Evolutionary conservation across 2,888 invertebrate genomes (phyloP).

Genomic region (Alentia gelatinosa): DNA sequence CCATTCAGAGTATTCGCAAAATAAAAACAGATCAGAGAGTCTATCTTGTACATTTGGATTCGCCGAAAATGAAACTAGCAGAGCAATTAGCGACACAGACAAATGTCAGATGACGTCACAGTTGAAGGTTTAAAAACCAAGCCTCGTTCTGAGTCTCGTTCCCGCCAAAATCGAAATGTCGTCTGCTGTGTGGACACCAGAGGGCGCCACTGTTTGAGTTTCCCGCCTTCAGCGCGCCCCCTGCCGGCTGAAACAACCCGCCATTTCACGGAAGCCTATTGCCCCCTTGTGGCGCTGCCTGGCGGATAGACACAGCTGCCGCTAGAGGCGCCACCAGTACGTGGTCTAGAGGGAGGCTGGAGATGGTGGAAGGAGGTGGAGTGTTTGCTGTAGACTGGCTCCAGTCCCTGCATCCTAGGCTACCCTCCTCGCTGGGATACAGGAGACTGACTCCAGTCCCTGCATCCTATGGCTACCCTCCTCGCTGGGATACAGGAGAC

Average conservation of each 20-base stretch:
- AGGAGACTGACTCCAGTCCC: no score
- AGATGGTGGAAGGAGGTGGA: neutral
- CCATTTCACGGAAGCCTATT: neutral
- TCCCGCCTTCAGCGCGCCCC: neutral
- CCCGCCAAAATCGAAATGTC: neutral
- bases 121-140: no score
- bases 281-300: neutral
- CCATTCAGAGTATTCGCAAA: no score
- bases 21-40: no score
- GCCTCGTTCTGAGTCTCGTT: neutral
- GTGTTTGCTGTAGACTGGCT: neutral
- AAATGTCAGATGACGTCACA: no score
- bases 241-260: neutral
- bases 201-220: neutral
- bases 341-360: neutral
- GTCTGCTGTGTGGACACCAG: neutral
- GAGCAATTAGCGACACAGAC: no score
- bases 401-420: no score
- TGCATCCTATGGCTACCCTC: no score
- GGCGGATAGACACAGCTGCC: neutral
- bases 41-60: no score
- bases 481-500: no score
- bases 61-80: no score
- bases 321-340: neutral
- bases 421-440: no score